phyloP scores from a whole-genome alignment of 2,797 vertebrate genomes.

The Molossus molossus region DNA sequence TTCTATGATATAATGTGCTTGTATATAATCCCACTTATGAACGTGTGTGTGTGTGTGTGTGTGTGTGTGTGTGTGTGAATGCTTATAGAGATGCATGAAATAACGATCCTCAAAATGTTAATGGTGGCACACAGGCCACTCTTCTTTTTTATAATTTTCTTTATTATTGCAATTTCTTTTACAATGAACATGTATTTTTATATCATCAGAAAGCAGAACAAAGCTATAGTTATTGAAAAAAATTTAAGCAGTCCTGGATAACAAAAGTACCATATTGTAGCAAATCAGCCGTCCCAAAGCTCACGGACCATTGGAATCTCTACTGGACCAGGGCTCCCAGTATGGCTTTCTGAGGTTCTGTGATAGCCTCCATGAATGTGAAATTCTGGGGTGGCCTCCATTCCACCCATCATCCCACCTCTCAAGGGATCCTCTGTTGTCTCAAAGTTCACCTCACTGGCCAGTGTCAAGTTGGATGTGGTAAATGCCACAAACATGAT shows the following conservation, averaged over 20 bases:
- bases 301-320: background rate
- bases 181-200: background rate
- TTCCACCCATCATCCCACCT: background rate
- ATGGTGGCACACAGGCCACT: background rate
- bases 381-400: background rate
- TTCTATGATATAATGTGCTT: background rate
- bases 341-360: background rate
- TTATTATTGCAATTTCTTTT: background rate
- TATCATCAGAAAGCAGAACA: background rate
- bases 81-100: background rate
- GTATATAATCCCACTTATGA: background rate
- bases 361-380: background rate
- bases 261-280: accelerated
- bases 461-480: background rate
- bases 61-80: background rate
- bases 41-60: background rate
- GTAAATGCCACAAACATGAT: background rate
- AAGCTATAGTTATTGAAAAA: background rate
- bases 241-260: background rate
- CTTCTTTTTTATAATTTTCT: background rate
- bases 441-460: background rate
- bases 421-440: background rate
- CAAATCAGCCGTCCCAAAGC: background rate
- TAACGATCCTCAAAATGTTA: background rate
- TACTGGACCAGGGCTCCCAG: background rate